Evolutionary conservation across 2,888 invertebrate genomes (phyloP), one percentile per base, ranked within the genome.

Genomic region (Aquatica leii): DNA sequence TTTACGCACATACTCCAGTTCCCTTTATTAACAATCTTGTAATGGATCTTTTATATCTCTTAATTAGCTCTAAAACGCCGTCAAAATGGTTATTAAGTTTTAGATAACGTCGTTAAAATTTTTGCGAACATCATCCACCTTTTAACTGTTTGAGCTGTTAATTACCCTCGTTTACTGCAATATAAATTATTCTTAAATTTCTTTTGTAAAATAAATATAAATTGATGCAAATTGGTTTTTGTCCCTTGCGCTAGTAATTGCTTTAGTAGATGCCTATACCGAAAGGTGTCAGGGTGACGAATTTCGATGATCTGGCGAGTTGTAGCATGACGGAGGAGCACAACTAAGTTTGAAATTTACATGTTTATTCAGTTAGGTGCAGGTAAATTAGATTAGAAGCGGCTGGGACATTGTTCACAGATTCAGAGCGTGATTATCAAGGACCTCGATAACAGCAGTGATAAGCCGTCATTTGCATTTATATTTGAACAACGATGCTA

Each of bases 361-460:
- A 76, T 76, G 74, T 77, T 74, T 78, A 78, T 78, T 78, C 77
- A 77, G 77, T 79, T 79, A 78, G 74, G 73, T 71, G 69, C 77
- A 78, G 77, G 77, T 77, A 78, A 79, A 79, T 79, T 79, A 75
- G 76, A 76, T 78, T 79, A 76, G 75, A 77, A 78, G 74, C 77
- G 77, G 70, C 75, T 69, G 72, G 75, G 75, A 77, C 76, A 75
- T 77, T 77, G 78, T 78, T 76, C 76, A 72, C 74, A 70, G 73
- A 74, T 76, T 74, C 73, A 71, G 71, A 71, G 70, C 71, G 68
- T 73, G 73, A 75, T 77, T 76, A 77, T 75, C 74, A 73, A 67
- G 71, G 69, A 68, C 69, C 70, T 63, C 55, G 77, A 77, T 77
- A 77, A 77, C 76, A 71, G 67, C 73, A 68, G 72, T 71, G 75